Conservation (phyloP, 2,888 invertebrate species). For the Pyrochroa serraticornis region DNA sequence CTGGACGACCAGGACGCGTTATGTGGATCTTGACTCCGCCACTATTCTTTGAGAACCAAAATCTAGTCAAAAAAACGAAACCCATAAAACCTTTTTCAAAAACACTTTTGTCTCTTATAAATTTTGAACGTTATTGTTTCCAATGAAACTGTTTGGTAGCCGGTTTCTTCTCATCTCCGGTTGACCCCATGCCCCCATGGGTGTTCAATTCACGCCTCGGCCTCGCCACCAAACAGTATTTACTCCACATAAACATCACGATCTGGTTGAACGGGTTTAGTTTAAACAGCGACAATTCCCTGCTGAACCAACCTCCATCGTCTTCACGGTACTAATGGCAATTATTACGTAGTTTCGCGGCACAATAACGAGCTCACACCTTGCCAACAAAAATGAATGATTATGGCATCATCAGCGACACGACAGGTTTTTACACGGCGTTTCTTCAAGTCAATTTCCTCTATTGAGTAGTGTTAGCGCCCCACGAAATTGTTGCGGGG, state of each 20-base stretch:
- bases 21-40: slow-evolving; percentile 21
- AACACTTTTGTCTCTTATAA: slow-evolving; percentile 15
- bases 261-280: slow-evolving; percentile 28
- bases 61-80: slow-evolving; percentile 16
- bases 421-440: too few relatives aligned
- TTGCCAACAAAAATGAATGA: too few relatives aligned
- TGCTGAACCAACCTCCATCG: slow-evolving; percentile 10
- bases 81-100: slow-evolving; percentile 19
- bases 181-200: slow-evolving; percentile 2
- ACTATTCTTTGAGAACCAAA: slow-evolving; percentile 21
- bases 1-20: slow-evolving; percentile 43
- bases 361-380: too few relatives aligned
- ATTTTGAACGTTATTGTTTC: too few relatives aligned
- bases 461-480: too few relatives aligned
- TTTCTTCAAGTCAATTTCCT: too few relatives aligned
- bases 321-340: too few relatives aligned
- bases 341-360: too few relatives aligned
- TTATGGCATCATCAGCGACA: too few relatives aligned
- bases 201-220: slow-evolving; percentile 19
- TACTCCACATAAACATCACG: slow-evolving; percentile 29
- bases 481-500: neutral
- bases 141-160: slow-evolving; percentile 29
- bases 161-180: slow-evolving; percentile 6
- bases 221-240: slow-evolving; percentile 22
- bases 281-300: slow-evolving; percentile 14